phyloP scores from a whole-genome alignment of 2,888 invertebrate genomes.

The Tromatobia lineatoria region DNA sequence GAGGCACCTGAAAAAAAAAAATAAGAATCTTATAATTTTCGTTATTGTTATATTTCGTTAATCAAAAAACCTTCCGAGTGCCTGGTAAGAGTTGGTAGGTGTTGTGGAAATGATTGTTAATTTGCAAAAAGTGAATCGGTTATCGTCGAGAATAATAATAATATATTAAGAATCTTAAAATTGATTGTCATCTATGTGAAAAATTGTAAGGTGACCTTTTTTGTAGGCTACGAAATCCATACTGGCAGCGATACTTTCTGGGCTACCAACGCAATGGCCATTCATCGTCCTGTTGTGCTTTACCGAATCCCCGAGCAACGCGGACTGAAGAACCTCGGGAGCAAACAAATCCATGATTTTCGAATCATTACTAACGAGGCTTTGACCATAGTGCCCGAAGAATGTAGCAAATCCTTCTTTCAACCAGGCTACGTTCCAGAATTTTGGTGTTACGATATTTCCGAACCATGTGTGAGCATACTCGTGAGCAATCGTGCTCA shows the following conservation, averaged over 20 bases:
- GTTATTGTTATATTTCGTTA: too few relatives aligned
- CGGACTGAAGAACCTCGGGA: conserved; percentile 82
- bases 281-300: conserved; percentile 87
- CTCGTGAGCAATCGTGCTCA: conserved; percentile 86
- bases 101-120: too few relatives aligned
- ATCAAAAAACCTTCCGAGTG: too few relatives aligned
- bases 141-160: too few relatives aligned
- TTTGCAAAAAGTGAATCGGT: too few relatives aligned
- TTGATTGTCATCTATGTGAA: too few relatives aligned
- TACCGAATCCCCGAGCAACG: conserved; percentile 83
- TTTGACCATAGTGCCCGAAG: conserved; percentile 84
- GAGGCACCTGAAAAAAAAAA: conserved; percentile 48
- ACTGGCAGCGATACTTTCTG: conserved; percentile 86
- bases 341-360: conserved; percentile 85
- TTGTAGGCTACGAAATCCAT: conserved; percentile 89
- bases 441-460: conserved; percentile 82
- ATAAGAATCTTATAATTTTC: neutral
- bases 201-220: too few relatives aligned
- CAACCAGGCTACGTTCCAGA: conserved; percentile 84
- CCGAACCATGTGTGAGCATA: conserved; percentile 87
- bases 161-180: too few relatives aligned
- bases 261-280: conserved; percentile 85
- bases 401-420: conserved; percentile 87
- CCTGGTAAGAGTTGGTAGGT: too few relatives aligned
- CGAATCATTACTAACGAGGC: conserved; percentile 81